Conservation (phyloP, 2,888 invertebrate species). For the Eupithecia vulgata region DNA sequence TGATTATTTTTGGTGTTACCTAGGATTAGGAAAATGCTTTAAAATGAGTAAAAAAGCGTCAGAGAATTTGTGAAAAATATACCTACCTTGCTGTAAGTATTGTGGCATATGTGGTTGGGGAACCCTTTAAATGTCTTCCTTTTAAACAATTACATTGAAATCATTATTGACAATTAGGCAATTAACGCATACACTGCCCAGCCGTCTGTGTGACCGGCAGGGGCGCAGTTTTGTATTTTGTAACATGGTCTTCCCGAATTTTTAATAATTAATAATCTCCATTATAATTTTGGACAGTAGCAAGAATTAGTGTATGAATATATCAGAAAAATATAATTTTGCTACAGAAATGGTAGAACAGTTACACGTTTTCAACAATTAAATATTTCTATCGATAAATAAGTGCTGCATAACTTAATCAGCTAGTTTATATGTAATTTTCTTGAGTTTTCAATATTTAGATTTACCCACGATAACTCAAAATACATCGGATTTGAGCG, state of each 20-base stretch:
- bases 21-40: constrained; percentile 1
- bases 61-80: neutral
- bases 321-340: neutral
- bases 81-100: neutral
- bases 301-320: neutral
- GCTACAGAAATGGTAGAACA: neutral
- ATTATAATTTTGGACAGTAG: neutral
- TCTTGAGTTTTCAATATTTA: neutral
- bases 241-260: neutral
- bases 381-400: neutral
- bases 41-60: neutral
- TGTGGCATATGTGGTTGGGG: neutral
- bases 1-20: neutral
- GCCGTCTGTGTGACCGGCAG: too few species aligned
- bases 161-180: neutral
- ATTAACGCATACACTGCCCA: neutral
- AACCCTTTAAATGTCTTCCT: neutral
- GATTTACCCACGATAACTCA: too few species aligned
- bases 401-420: neutral
- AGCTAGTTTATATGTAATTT: neutral
- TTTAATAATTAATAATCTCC: neutral
- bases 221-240: too few species aligned
- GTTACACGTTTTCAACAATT: neutral
- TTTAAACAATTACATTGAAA: neutral
- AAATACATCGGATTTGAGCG: too few species aligned